phyloP scores from a whole-genome alignment of 2,888 invertebrate species.

The Acanthopleura granulata region DNA sequence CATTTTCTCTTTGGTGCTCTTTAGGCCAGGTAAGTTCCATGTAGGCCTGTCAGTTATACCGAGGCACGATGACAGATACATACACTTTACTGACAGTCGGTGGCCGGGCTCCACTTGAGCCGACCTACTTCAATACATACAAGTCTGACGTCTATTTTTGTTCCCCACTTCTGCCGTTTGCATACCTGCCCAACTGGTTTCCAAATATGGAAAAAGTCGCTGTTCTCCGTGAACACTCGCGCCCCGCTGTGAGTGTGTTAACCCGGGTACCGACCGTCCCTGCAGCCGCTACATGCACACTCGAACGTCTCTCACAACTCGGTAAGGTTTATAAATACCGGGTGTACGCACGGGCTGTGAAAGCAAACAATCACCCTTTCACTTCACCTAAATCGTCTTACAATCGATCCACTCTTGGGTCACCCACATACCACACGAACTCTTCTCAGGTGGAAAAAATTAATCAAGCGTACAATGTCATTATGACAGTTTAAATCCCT shows the following conservation, averaged over 20 bases:
- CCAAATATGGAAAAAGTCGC: conserved; percentile 24
- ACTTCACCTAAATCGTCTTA: not conserved
- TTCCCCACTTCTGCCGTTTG: conserved; percentile 29
- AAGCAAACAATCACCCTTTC: not conserved
- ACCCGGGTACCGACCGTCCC: not conserved
- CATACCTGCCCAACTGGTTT: conserved; percentile 31
- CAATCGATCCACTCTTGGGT: no score
- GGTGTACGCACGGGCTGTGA: not conserved
- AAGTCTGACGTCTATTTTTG: not conserved
- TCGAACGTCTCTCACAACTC: no score
- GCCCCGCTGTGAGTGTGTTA: not conserved
- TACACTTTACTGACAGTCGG: not conserved
- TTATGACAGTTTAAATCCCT: no score
- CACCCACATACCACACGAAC: no score
- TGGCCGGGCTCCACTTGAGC: not conserved
- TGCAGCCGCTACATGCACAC: no score
- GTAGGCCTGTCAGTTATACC: conserved; percentile 8
- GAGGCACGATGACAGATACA: conserved; percentile 16
- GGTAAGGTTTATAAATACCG: not conserved
- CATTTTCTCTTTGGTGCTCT: conserved; percentile 23
- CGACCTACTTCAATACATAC: conserved; percentile 6
- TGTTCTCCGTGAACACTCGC: not conserved
- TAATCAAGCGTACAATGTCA: no score
- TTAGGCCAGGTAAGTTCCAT: conserved; percentile 13
- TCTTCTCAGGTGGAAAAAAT: no score